These are phyloP conservation scores for Berghia stephanieae DNA, from an alignment of 1,140 invertebrate species.

Conservation along the genomic window DNA sequence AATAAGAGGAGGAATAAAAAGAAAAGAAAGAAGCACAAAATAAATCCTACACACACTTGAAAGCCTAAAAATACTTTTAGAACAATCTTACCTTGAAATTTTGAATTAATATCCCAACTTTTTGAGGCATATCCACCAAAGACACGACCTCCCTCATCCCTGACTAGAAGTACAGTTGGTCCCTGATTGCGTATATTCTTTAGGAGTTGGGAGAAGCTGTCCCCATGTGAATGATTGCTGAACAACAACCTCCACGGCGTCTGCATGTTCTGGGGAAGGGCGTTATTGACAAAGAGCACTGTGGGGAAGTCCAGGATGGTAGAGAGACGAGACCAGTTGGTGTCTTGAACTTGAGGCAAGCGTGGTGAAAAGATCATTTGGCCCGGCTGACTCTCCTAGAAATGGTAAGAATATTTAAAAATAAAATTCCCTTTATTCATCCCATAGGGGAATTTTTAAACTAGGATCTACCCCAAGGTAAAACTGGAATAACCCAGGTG, in stretches of 20 bases:
- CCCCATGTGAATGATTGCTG: constrained; percentile 58
- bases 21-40: too few species aligned
- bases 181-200: constrained; percentile 52
- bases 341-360: constrained; percentile 41
- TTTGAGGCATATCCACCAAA: constrained; percentile 88
- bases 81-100: constrained; percentile 70
- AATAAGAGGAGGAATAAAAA: too few species aligned
- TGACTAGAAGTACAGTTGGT: constrained; percentile 59
- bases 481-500: too few species aligned
- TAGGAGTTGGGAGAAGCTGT: constrained; percentile 64
- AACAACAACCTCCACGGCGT: constrained; percentile 64
- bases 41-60: too few species aligned
- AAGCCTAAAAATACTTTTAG: neutral
- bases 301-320: constrained; percentile 52
- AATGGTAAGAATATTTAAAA: neutral
- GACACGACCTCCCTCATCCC: constrained; percentile 82
- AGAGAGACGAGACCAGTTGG: constrained; percentile 45
- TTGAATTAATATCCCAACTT: constrained; percentile 78
- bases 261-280: constrained; percentile 52
- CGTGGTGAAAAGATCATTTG: constrained; percentile 34
- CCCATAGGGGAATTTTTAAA: too few species aligned
- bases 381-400: neutral
- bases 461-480: neutral
- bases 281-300: constrained; percentile 58
- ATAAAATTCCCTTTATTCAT: neutral